Percentiles rank a stretch among this genome's conserved stretches.
These are phyloP conservation scores for Euplexia lucipara DNA, from an alignment of 2,888 invertebrate species.

Conservation along the genomic window DNA sequence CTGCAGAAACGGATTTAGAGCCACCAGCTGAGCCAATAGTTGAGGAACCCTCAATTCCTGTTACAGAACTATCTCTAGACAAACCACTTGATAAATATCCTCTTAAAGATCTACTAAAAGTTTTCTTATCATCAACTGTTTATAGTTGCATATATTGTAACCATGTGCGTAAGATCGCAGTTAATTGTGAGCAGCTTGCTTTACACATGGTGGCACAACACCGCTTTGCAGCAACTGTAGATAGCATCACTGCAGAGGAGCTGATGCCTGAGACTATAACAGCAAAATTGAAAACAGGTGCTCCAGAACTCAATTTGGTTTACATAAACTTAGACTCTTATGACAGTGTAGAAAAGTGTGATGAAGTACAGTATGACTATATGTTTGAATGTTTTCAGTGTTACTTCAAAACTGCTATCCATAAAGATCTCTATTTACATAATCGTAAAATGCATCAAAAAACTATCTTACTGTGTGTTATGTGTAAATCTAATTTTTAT, in stretches of 20 bases:
- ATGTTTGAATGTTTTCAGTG: conserved; percentile 97
- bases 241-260: conserved; percentile 95
- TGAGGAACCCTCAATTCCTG: conserved; percentile 91
- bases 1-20: conserved; percentile 70
- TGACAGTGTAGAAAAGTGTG: conserved; percentile 91
- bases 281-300: conserved; percentile 91
- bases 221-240: conserved; percentile 94
- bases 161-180: conserved; percentile 96
- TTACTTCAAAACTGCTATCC: conserved; percentile 94
- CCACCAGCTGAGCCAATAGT: conserved; percentile 74
- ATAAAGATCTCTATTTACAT: conserved; percentile 96
- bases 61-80: conserved; percentile 94
- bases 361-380: conserved; percentile 91
- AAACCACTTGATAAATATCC: conserved; percentile 94
- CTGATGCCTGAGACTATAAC: conserved; percentile 93
- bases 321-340: conserved; percentile 94
- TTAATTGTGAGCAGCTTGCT: conserved; percentile 95
- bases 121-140: conserved; percentile 93
- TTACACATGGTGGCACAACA: conserved; percentile 95
- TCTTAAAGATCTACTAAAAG: conserved; percentile 93
- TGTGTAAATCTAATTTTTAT: conserved; percentile 97
- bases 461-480: conserved; percentile 95
- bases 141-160: conserved; percentile 95
- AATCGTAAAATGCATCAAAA: conserved; percentile 97
- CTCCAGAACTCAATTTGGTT: conserved; percentile 91